Evolutionary conservation across 2,797 vertebrate genomes (phyloP).

Genomic region (Helostoma temminkii): DNA sequence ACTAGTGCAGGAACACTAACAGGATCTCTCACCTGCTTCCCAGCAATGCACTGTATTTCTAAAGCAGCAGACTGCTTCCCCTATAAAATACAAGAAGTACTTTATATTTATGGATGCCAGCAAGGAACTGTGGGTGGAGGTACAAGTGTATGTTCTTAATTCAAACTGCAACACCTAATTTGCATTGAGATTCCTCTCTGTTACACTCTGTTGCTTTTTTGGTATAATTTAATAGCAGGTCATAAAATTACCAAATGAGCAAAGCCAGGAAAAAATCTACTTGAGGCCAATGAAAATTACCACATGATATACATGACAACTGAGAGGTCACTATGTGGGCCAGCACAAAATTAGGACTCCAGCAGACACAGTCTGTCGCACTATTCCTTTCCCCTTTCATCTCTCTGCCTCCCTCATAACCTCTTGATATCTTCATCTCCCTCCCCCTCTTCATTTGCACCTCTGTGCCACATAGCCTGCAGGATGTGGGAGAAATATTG

Average conservation of each 20-base stretch:
- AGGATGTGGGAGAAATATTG: conserved; percentile 46
- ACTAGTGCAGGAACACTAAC: background rate
- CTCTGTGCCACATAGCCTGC: conserved; percentile 35
- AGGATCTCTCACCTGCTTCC: background rate
- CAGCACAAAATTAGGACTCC: conserved; percentile 38
- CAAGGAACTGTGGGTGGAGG: conserved; percentile 7
- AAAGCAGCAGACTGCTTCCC: background rate
- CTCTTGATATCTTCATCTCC: conserved; percentile 51
- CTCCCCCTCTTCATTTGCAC: conserved; percentile 19
- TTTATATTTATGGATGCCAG: conserved; percentile 1
- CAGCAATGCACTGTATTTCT: no score
- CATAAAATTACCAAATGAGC: conserved; percentile 41
- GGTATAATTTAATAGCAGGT: conserved; percentile 39
- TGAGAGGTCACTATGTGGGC: conserved; percentile 54
- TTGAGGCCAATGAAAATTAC: conserved; percentile 43
- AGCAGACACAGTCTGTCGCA: conserved; percentile 35
- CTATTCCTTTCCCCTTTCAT: conserved; percentile 31
- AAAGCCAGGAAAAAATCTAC: conserved; percentile 4
- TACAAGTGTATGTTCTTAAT: conserved; percentile 35
- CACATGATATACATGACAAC: conserved; percentile 45
- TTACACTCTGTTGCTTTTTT: conserved; percentile 19
- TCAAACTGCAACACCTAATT: conserved; percentile 39
- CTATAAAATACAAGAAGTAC: background rate
- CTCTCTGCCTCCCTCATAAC: conserved; percentile 25
- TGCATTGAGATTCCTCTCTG: conserved; percentile 37